Conservation (phyloP, 2,797 vertebrate genomes). For the Ctenochaetus hawaiiensis region DNA sequence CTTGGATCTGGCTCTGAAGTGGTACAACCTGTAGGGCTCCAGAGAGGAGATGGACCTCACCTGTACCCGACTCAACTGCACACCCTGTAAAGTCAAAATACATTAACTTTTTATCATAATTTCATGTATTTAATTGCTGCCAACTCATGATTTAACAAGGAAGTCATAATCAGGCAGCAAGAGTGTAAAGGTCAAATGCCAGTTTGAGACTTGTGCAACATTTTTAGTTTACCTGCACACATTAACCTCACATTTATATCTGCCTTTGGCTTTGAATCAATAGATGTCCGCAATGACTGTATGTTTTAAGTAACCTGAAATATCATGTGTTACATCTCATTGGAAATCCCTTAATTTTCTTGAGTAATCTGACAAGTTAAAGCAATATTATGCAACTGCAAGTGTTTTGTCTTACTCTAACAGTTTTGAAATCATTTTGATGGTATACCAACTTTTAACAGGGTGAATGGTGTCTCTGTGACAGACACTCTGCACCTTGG, state of each 20-base stretch:
- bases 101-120: no score
- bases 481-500: no score
- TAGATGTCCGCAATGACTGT: conserved; percentile 3
- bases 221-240: conserved; percentile 22
- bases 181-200: conserved; percentile 11
- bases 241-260: conserved; percentile 37
- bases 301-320: neutral
- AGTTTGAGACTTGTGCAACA: neutral
- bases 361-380: neutral
- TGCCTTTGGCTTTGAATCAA: conserved; percentile 57
- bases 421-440: no score
- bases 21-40: conserved; percentile 86
- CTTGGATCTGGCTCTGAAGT: conserved; percentile 88
- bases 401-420: no score
- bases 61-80: conserved; percentile 20
- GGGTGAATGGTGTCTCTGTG: no score
- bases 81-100: conserved; percentile 37
- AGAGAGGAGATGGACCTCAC: conserved; percentile 75
- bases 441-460: no score
- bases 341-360: conserved; percentile 5
- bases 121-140: no score
- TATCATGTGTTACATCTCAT: conserved; percentile 2
- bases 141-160: neutral
- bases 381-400: no score
- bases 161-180: neutral